Evolutionary conservation across 2,797 vertebrate species (phyloP).

Genomic region (Pteronotus mesoamericanus): DNA sequence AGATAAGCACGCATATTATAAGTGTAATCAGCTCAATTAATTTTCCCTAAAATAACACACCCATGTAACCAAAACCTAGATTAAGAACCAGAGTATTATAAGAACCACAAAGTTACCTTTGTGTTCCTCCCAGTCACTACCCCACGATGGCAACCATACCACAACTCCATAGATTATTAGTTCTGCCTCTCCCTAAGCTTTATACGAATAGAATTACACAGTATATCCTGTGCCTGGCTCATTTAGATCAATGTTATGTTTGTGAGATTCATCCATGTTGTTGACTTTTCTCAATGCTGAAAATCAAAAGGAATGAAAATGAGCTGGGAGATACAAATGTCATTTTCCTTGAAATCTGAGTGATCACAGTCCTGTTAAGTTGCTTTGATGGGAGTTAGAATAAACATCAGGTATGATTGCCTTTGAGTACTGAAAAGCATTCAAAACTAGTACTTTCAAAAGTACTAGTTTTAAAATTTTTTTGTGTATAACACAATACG

Average conservation of each 20-base stretch:
- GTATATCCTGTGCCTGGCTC: neutral
- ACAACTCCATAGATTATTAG: neutral
- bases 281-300: conserved; percentile 51
- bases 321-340: conserved; percentile 24
- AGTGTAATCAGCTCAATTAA: neutral
- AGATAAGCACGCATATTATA: neutral
- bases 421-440: neutral
- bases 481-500: neutral
- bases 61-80: neutral
- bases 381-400: conserved; percentile 53
- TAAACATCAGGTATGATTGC: conserved; percentile 48
- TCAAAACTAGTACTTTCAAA: conserved; percentile 48
- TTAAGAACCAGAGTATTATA: neutral
- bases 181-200: neutral
- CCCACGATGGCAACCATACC: neutral
- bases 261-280: neutral
- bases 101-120: neutral
- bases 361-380: conserved; percentile 39
- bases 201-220: neutral
- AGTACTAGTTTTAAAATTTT: neutral
- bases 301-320: conserved; percentile 61
- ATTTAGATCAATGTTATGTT: neutral
- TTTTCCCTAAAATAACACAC: neutral
- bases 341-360: conserved; percentile 64
- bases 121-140: too few species aligned